These are phyloP conservation scores for Chiroxiphia lanceolata DNA, from an alignment of 2,797 vertebrate genomes.

Conservation along the genomic window DNA sequence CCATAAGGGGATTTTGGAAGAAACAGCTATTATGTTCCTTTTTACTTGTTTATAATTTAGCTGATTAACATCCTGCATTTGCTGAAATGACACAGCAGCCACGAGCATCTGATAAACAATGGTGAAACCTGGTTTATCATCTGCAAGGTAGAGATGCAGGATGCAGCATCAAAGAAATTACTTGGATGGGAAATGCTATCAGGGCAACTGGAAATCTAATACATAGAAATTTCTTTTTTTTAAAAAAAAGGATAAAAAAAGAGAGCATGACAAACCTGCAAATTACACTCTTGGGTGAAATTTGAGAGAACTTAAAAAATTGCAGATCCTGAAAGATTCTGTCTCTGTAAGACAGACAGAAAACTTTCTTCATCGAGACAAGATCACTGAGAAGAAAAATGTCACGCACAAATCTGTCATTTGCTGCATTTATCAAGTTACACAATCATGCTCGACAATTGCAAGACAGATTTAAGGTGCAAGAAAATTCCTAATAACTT, in stretches of 20 bases:
- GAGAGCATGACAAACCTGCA: neutral
- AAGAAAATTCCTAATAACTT: slow-evolving; percentile 69
- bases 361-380: neutral
- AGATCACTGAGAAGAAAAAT: neutral
- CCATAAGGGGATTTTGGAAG: neutral
- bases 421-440: slow-evolving; percentile 47
- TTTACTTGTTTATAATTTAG: neutral
- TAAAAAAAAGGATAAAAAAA: neutral
- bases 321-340: neutral
- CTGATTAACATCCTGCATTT: neutral
- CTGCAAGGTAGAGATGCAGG: neutral
- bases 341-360: neutral
- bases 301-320: neutral
- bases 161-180: neutral
- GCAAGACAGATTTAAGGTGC: slow-evolving; percentile 56
- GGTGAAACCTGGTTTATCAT: neutral
- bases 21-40: neutral
- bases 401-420: neutral
- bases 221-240: neutral
- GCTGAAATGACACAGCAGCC: neutral
- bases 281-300: neutral
- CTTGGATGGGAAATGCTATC: neutral
- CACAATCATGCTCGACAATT: neutral
- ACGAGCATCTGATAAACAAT: neutral
- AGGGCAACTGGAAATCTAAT: neutral